phyloP scores from a whole-genome alignment of 2,113 vertebrate species.

The Lagopus leucura region DNA sequence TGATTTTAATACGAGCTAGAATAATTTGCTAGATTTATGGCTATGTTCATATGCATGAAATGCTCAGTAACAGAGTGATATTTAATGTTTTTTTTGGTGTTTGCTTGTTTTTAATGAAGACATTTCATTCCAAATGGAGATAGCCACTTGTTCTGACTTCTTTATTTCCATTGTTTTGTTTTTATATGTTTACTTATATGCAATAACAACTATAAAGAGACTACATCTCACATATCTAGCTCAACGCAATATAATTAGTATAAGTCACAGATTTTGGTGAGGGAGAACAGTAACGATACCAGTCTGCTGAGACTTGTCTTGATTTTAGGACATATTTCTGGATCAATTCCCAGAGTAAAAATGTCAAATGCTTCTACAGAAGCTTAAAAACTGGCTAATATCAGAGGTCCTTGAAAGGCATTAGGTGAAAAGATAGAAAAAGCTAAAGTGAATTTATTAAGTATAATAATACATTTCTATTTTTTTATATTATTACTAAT shows the following conservation, averaged over 20 bases:
- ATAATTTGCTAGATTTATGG: neutral
- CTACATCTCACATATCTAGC: neutral
- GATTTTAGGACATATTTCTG: constrained; percentile 9
- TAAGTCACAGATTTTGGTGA: neutral
- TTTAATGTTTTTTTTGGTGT: rapidly evolving
- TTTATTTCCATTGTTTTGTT: neutral
- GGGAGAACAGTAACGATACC: neutral
- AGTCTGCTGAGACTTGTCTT: constrained; percentile 16
- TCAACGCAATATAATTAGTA: neutral
- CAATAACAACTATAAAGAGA: neutral
- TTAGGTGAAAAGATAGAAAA: neutral
- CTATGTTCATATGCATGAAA: neutral
- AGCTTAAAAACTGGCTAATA: neutral
- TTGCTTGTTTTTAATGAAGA: neutral
- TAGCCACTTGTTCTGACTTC: neutral
- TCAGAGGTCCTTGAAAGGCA: neutral
- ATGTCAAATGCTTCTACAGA: neutral
- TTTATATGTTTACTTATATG: neutral
- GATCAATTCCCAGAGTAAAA: neutral
- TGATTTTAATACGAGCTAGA: neutral
- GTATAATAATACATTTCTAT: neutral
- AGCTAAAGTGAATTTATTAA: neutral
- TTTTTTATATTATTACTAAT: neutral
- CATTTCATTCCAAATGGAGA: neutral
- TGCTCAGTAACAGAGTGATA: neutral